Percentiles rank a stretch among this genome's conserved stretches.
Conservation (phyloP, 2,113 vertebrate genomes). For the Limnothrissa miodon region DNA sequence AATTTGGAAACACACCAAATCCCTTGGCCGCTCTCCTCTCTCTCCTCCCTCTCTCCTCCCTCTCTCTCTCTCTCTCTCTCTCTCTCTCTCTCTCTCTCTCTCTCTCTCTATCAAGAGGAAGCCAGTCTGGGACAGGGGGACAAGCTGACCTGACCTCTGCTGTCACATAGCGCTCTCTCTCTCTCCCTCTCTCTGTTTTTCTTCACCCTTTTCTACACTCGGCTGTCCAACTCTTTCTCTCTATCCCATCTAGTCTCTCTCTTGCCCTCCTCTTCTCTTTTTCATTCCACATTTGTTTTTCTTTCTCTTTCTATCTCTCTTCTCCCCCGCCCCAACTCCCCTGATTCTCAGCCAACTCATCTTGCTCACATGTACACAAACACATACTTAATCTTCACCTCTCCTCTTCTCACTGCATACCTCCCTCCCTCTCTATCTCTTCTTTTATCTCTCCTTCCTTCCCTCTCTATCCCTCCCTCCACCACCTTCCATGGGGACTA, state of each 20-base stretch:
- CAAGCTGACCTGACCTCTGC: slow-evolving; percentile 31
- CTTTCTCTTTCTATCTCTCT: background rate
- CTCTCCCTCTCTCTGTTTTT: background rate
- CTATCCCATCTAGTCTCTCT: background rate
- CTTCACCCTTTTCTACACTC: background rate
- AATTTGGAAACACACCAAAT: slow-evolving; percentile 37
- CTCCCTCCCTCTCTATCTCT: background rate
- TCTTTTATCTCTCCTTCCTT: background rate
- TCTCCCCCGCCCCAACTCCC: background rate
- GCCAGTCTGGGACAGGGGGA: background rate
- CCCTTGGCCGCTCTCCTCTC: background rate
- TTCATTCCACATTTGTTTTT: background rate
- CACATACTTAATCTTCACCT: background rate
- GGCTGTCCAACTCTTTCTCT: background rate
- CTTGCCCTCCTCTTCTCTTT: background rate
- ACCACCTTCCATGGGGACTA: background rate
- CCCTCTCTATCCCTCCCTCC: background rate
- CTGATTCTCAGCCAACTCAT: background rate
- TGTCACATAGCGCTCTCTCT: background rate
- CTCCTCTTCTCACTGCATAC: background rate
- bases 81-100: background rate
- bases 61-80: background rate
- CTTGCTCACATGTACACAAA: background rate
- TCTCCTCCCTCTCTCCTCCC: background rate
- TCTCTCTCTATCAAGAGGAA: background rate